Evolutionary conservation across 2,888 invertebrate genomes (phyloP), one percentile per base, ranked within the genome.

Genomic region (Odontocolon sp.): DNA sequence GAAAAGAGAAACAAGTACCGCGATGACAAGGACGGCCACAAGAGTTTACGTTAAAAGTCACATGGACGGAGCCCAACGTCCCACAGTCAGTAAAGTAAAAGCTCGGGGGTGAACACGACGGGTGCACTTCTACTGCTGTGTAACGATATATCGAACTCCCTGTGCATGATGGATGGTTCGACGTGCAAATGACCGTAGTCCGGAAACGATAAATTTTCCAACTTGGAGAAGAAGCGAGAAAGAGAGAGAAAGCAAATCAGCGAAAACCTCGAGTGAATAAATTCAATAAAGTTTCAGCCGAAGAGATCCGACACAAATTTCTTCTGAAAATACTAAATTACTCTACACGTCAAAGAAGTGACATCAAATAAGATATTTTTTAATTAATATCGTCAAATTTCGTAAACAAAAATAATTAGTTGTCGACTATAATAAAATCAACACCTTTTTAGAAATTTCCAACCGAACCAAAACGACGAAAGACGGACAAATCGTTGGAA

Each of bases 141-240:
- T 3, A 16, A 18, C 18, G 33, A 9, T 11, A 45, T 11, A 28
- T 40, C 45, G 31, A 31, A 18, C 16, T 16, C 28, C 42, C 42
- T 18, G 33, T 45, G 33, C 6, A 45, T 45, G 61, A 61, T 45
- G 45, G 45, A 61, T 61, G 8, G 21, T 5, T 23, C 36, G 64
- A 64, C 36, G 64, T 64, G 64, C 23, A 64, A 64, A 64, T 64
- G 64, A 64, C 64, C 50, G 6, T 50, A 36, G 64, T 38, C 36
- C n/a, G 64, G 64, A 64, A 64, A 50, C 64, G 38, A 64, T 64
- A 36, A 64, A 64, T 64, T 36, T 36, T 8, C 50, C 14, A n/a
- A 5, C 14, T 26, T 3, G 21, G 9, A 21, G 23, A 64, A 38
- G 36, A 8, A 16, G 23, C 23, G 16, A 8, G 26, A 2, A 23